Evolutionary conservation across 2,113 vertebrate genomes (phyloP), one percentile per base, ranked within the genome.

Genomic region (Melierax canorus): DNA sequence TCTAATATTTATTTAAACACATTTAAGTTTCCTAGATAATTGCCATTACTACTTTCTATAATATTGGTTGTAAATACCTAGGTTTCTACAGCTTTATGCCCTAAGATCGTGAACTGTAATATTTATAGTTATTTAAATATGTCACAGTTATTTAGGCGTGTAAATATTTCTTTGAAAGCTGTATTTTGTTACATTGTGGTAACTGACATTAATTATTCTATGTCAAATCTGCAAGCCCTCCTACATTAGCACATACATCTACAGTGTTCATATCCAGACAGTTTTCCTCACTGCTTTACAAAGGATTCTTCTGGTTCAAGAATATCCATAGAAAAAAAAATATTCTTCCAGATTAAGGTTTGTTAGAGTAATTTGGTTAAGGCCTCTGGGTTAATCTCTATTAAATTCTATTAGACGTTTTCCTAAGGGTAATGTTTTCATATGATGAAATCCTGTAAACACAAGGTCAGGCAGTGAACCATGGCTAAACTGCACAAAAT

Each of bases 371-470:
- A 91, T 87, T 90, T 77, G 53, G 39, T 92, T 88, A 53, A 27
- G 75, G 62, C 12, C 16, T 79, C 82, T 83, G 79, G 50, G 84
- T 92, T 95, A 96, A 91, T 84, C 45, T 59, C 79, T 59, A 74
- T 77, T 88, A 96, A 91, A 96, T 84, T 63, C 38, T 77, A 45
- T 77, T 66, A 91, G 22, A 68, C 36, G 14, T 94, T 83, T 86
- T 74, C 83, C 72, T 86, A 86, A 84, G 83, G 86, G 72, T 17
- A 91, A 50, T 86, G 71, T 81, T 94, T 89, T 92, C 51, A 41
- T 87, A 43, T 41, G 77, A 91, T 55, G 53, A 95, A 94, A 96
- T 88, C 55, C 72, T 92, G 75, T 92, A 94, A 96, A 95, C 68
- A 89, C 55, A 64, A 94, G 86, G 86, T 95, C 75, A 86, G 59